Conservation (phyloP, 2,797 vertebrate species). For the Poecilia gillii region DNA sequence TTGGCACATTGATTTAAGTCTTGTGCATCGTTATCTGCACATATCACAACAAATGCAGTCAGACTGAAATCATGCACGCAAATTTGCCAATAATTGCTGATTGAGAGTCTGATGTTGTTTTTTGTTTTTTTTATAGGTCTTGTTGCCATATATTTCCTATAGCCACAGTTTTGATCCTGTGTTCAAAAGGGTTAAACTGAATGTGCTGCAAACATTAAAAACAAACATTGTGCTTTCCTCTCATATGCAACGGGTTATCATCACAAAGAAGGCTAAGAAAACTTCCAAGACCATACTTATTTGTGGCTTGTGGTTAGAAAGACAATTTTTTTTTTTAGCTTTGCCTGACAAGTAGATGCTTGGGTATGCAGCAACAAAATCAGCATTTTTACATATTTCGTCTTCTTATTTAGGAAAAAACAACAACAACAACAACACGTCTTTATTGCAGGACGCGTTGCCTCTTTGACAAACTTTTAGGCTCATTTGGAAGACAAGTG, state of each 20-base stretch:
- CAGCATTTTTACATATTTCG: not conserved
- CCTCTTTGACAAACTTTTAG: slow-evolving; percentile 40
- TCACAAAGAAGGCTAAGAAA: not conserved
- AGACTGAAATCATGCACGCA: no score
- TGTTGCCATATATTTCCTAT: no score
- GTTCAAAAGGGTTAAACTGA: no score
- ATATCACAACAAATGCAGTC: no score
- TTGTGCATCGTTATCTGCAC: no score
- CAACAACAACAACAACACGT: not conserved
- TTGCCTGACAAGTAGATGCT: not conserved
- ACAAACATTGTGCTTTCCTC: not conserved
- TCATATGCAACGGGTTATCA: not conserved
- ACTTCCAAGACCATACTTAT: not conserved
- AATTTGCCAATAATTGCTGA: no score
- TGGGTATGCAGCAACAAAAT: not conserved
- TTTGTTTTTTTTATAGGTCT: no score
- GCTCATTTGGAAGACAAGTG: slow-evolving; percentile 40
- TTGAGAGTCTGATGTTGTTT: no score
- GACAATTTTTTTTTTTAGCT: not conserved
- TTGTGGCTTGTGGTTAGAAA: not conserved
- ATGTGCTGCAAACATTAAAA: not conserved
- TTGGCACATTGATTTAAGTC: no score
- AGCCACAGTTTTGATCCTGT: no score
- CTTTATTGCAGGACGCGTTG: slow-evolving; percentile 51
- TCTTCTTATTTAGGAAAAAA: not conserved